A percentile compares a stretch with the other conserved stretches of the same genome.
phyloP scores from a whole-genome alignment of 2,888 invertebrate species.

The Hipparchia semele region DNA sequence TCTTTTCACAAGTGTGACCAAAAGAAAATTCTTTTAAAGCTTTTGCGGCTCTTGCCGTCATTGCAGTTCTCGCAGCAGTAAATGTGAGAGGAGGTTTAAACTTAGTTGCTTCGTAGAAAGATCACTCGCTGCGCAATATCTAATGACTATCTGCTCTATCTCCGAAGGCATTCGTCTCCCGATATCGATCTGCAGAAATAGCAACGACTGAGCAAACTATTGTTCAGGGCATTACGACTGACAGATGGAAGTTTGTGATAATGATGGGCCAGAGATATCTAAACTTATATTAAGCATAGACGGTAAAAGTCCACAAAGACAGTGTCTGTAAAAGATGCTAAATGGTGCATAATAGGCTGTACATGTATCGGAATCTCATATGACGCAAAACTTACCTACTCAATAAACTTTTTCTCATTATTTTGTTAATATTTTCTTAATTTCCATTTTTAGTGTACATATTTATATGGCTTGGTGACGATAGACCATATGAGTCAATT shows the following conservation, averaged over 20 bases:
- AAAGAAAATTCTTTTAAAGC: no score
- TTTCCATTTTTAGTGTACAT: no score
- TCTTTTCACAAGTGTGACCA: no score
- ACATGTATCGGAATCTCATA: no score
- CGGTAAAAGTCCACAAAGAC: background rate
- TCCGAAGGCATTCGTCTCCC: slow-evolving; percentile 43
- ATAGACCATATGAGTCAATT: no score
- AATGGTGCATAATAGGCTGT: background rate
- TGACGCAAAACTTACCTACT: no score
- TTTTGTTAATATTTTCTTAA: no score
- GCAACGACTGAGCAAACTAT: slow-evolving; percentile 46
- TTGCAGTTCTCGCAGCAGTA: background rate
- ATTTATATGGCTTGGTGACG: no score
- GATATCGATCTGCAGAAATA: slow-evolving; percentile 45
- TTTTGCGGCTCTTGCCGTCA: background rate
- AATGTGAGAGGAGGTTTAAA: background rate
- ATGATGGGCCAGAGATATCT: slow-evolving; percentile 39
- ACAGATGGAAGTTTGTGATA: slow-evolving; percentile 49
- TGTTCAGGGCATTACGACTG: slow-evolving; percentile 54
- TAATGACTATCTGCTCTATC: slow-evolving; percentile 44
- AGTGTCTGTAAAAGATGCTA: background rate
- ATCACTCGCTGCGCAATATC: slow-evolving; percentile 40
- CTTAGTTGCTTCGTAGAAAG: slow-evolving; percentile 43
- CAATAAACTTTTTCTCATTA: no score
- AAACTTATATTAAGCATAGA: background rate